These are phyloP conservation scores for Silurus lanzhouensis DNA, from an alignment of 2,797 vertebrate species.

Conservation along the genomic window DNA sequence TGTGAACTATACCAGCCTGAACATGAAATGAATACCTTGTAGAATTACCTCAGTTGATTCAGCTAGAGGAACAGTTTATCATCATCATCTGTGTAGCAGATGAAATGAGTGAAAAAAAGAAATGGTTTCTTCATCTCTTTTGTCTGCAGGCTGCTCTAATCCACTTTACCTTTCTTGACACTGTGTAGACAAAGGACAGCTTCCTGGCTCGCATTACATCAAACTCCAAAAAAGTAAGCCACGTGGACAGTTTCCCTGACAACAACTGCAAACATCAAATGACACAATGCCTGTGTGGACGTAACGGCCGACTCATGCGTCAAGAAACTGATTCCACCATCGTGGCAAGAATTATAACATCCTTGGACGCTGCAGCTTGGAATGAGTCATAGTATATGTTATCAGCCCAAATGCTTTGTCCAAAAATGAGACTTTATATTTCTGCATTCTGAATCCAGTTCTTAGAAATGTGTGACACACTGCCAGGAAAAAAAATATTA, in stretches of 20 bases:
- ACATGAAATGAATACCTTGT: slow-evolving; percentile 8
- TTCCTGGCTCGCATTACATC: slow-evolving; percentile 44
- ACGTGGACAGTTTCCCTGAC: slow-evolving; percentile 61
- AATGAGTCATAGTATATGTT: slow-evolving; percentile 52
- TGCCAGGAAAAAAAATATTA: background rate
- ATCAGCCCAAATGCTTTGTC: slow-evolving; percentile 33
- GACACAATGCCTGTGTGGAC: slow-evolving; percentile 54
- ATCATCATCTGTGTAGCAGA: slow-evolving; percentile 35
- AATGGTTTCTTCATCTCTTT: slow-evolving; percentile 31
- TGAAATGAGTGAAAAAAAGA: slow-evolving; percentile 18
- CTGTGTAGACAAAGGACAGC: slow-evolving; percentile 43
- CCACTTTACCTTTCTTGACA: slow-evolving; percentile 42
- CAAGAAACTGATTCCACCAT: slow-evolving; percentile 64
- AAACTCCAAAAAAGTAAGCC: slow-evolving; percentile 42
- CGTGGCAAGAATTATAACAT: slow-evolving; percentile 59
- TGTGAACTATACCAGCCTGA: background rate
- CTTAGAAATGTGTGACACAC: background rate
- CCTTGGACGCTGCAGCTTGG: slow-evolving; percentile 50
- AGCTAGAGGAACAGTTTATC: slow-evolving; percentile 10
- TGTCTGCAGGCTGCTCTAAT: slow-evolving; percentile 20
- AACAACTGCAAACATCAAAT: slow-evolving; percentile 58
- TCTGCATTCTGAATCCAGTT: slow-evolving; percentile 12
- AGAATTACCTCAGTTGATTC: slow-evolving; percentile 24
- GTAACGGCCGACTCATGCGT: slow-evolving; percentile 56
- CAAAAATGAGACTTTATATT: slow-evolving; percentile 37